phyloP scores from a whole-genome alignment of 2,888 invertebrate species.

The Mylabris sibirica region DNA sequence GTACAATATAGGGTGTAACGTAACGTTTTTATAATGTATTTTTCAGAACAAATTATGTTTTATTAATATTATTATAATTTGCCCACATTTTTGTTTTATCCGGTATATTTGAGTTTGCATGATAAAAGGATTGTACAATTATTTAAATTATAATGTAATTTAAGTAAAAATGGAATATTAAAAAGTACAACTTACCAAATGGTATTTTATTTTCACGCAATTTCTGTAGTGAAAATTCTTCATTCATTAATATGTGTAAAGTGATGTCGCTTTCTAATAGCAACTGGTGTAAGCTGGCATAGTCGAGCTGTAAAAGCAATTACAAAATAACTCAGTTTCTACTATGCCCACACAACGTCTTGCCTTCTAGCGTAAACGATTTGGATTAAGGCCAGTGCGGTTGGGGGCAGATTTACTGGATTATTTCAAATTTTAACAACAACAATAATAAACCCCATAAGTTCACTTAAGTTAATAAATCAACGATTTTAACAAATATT shows the following conservation, averaged over 20 bases:
- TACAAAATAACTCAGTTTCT: constrained; percentile 36
- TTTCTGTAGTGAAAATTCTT: constrained; percentile 79
- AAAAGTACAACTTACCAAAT: constrained; percentile 68
- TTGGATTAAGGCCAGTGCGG: constrained; percentile 41
- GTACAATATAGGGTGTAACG: background rate
- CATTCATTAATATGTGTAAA: constrained; percentile 84
- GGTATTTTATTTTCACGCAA: constrained; percentile 75
- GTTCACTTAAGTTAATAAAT: no score
- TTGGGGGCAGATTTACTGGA: constrained; percentile 35
- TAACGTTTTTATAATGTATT: background rate
- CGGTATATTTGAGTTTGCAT: no score
- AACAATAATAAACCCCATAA: constrained; percentile 14
- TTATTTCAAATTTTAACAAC: constrained; percentile 25
- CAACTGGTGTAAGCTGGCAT: constrained; percentile 81
- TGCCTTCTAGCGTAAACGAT: constrained; percentile 31
- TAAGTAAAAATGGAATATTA: constrained; percentile 24
- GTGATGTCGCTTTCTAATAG: constrained; percentile 82
- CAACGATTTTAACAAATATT: background rate
- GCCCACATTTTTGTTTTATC: no score
- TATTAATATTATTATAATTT: no score
- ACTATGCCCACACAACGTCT: constrained; percentile 23
- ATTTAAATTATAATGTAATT: no score
- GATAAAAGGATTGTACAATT: no score
- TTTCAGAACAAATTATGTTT: background rate
- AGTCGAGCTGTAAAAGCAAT: constrained; percentile 72